Evolutionary conservation across 2,888 invertebrate species (phyloP).

Genomic region (Drosophila colorata): DNA sequence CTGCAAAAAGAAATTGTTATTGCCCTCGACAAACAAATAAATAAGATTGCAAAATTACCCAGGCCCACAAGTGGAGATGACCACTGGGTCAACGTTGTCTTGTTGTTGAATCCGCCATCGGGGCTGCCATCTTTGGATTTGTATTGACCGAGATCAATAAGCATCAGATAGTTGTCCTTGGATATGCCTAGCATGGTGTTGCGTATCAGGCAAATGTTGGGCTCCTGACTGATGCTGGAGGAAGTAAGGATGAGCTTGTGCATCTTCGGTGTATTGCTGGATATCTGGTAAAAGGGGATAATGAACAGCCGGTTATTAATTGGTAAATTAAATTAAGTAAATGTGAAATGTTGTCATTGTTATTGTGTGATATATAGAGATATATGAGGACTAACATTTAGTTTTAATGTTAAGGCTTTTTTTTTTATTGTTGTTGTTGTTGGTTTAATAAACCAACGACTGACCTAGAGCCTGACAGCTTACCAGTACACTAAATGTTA

Average conservation of each 20-base stretch:
- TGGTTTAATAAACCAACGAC: too few relatives aligned
- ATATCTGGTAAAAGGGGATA: too few relatives aligned
- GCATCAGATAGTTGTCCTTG: slow-evolving; percentile 94
- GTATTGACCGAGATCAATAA: slow-evolving; percentile 91
- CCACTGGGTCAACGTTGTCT: slow-evolving; percentile 76
- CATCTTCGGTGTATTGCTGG: slow-evolving; percentile 85
- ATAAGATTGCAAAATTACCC: slow-evolving; percentile 56
- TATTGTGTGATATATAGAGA: background rate
- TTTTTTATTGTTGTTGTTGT: too few relatives aligned
- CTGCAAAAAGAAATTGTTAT: slow-evolving; percentile 79
- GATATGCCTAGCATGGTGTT: slow-evolving; percentile 92
- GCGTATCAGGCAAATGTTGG: slow-evolving; percentile 92
- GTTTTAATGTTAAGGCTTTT: too few relatives aligned
- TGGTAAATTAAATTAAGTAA: background rate
- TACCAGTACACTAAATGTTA: too few relatives aligned
- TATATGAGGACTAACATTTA: background rate
- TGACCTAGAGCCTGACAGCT: too few relatives aligned
- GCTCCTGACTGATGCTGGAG: slow-evolving; percentile 91
- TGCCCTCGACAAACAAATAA: background rate
- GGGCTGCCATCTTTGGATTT: slow-evolving; percentile 54
- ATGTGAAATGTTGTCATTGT: too few relatives aligned
- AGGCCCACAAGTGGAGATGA: slow-evolving; percentile 80
- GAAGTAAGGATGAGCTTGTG: slow-evolving; percentile 95
- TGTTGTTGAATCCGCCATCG: slow-evolving; percentile 54
- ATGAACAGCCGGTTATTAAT: too few relatives aligned